Evolutionary conservation across 2,113 vertebrate species (phyloP).

Genomic region (Hirundichthys speculiger): DNA sequence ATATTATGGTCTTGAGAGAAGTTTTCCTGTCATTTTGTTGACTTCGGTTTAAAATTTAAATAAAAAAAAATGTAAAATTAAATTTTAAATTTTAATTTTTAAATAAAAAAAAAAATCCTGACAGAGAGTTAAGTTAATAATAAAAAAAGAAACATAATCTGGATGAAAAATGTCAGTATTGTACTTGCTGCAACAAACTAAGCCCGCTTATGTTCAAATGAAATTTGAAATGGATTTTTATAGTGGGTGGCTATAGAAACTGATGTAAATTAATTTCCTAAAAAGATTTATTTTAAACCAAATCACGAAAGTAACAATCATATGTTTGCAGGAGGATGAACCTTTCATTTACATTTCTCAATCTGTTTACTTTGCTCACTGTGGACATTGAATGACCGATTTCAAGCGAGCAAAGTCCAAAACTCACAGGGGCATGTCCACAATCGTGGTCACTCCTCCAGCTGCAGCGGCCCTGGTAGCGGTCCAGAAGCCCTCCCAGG

Average conservation of each 20-base stretch:
- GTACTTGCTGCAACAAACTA: background rate
- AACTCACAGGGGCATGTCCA: constrained; percentile 86
- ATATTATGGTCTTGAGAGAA: too few species aligned
- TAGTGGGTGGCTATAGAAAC: background rate
- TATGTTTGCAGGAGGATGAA: constrained; percentile 3
- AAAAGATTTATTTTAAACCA: background rate
- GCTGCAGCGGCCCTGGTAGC: constrained; percentile 85
- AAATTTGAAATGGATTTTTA: too few species aligned
- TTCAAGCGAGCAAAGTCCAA: background rate
- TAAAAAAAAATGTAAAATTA: too few species aligned
- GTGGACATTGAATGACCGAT: background rate
- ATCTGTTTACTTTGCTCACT: constrained; percentile 4
- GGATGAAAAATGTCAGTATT: too few species aligned
- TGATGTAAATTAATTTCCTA: background rate
- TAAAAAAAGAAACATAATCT: too few species aligned
- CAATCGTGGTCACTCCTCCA: constrained; percentile 86
- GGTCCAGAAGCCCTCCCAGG: constrained; percentile 84
- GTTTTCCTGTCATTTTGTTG: too few species aligned
- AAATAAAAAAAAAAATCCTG: too few species aligned
- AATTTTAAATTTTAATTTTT: too few species aligned
- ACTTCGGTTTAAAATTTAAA: too few species aligned
- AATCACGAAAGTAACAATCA: background rate
- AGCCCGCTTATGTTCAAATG: too few species aligned
- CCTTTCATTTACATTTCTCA: background rate
- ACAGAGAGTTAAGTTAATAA: too few species aligned